Conservation (phyloP, 2,113 vertebrate species). For the Antechinus flavipes region DNA sequence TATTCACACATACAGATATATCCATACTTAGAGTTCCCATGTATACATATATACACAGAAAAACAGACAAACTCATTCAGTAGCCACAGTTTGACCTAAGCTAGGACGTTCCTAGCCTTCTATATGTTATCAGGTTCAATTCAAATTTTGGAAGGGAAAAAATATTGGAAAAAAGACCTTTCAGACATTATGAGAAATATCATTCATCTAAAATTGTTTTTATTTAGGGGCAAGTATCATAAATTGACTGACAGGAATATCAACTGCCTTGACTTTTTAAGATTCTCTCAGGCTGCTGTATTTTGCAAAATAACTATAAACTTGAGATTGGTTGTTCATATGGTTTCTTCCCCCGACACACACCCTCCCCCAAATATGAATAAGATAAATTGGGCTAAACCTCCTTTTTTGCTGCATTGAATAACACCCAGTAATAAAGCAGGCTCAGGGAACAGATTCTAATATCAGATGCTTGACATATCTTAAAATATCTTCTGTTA, state of each 20-base stretch:
- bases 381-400: conserved; percentile 69
- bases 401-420: conserved; percentile 72
- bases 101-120: conserved; percentile 65
- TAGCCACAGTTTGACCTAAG: conserved; percentile 55
- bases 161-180: conserved; percentile 51
- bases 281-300: conserved; percentile 70
- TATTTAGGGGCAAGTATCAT: conserved; percentile 74
- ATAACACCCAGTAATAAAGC: conserved; percentile 73
- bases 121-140: conserved; percentile 75
- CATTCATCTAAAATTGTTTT: conserved; percentile 80
- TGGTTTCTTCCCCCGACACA: conserved; percentile 36
- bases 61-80: conserved; percentile 25
- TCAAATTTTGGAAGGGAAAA: conserved; percentile 78
- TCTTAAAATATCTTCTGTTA: conserved; percentile 42
- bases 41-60: conserved; percentile 37
- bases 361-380: conserved; percentile 53
- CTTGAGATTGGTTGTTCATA: conserved; percentile 51
- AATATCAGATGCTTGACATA: conserved; percentile 12
- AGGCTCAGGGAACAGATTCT: conserved; percentile 31
- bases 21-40: neutral
- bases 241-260: conserved; percentile 73
- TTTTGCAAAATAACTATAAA: conserved; percentile 71
- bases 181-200: conserved; percentile 78
- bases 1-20: conserved; percentile 33
- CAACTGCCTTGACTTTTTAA: conserved; percentile 81